A percentile compares a stretch with the other conserved stretches of the same genome.
These are phyloP conservation scores for Malthinus flaveolus DNA, from an alignment of 2,888 invertebrate species.

Conservation along the genomic window DNA sequence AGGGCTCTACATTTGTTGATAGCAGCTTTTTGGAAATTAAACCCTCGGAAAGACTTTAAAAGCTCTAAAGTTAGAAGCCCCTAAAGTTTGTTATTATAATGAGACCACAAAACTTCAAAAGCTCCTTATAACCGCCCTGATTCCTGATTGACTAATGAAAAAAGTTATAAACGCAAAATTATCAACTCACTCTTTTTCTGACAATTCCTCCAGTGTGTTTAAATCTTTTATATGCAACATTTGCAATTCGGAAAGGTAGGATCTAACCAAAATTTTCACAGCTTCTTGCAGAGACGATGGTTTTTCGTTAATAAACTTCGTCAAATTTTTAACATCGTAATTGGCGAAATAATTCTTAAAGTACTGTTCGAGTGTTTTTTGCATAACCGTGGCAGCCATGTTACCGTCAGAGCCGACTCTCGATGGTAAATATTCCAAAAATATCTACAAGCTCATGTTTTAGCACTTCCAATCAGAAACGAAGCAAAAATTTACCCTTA, in stretches of 20 bases:
- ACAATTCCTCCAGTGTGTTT: constrained; percentile 2
- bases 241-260: constrained; percentile 59
- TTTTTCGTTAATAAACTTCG: constrained; percentile 52
- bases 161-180: no score
- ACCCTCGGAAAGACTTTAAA: no score
- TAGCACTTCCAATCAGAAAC: background rate
- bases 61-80: no score
- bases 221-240: constrained; percentile 47
- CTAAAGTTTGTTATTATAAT: no score
- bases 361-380: constrained; percentile 57
- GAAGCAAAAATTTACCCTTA: constrained; percentile 42
- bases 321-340: constrained; percentile 45
- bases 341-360: constrained; percentile 50
- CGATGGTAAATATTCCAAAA: constrained; percentile 68
- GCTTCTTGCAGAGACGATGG: constrained; percentile 58
- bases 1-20: no score
- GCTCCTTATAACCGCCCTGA: no score
- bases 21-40: no score
- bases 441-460: constrained; percentile 55
- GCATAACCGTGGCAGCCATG: constrained; percentile 56
- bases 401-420: constrained; percentile 62
- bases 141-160: no score
- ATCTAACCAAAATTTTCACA: constrained; percentile 64
- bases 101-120: no score
- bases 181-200: constrained; percentile 16